Evolutionary conservation across 1,140 invertebrate species (phyloP).

Genomic region (Papilio xuthus): DNA sequence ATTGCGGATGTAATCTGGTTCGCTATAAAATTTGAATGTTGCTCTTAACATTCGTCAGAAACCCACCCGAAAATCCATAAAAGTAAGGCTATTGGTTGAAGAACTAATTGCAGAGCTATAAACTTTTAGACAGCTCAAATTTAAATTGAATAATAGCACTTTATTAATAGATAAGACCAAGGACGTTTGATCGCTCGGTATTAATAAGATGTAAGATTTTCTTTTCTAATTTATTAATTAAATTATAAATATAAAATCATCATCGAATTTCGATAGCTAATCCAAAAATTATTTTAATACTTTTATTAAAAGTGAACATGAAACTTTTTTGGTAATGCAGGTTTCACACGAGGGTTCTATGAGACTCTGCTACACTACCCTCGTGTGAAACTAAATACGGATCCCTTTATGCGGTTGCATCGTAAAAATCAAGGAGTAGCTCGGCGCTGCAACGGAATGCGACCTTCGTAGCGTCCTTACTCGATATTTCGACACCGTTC

Average conservation of each 20-base stretch:
- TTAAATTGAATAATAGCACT: constrained; percentile 23
- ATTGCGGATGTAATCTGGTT: constrained; percentile 38
- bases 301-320: too few species aligned
- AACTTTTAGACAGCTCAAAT: constrained; percentile 23
- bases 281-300: too few species aligned
- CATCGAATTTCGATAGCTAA: neutral
- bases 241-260: neutral
- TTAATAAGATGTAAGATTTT: neutral
- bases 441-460: constrained; percentile 50
- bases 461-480: constrained; percentile 64
- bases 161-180: constrained; percentile 8
- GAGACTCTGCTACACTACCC: neutral
- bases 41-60: constrained; percentile 27
- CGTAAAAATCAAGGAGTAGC: constrained; percentile 50
- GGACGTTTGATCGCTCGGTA: neutral
- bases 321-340: too few species aligned
- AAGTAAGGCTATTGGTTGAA: constrained; percentile 33
- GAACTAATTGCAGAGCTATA: constrained; percentile 33
- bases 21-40: constrained; percentile 34
- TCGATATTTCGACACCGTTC: constrained; percentile 59
- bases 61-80: constrained; percentile 37
- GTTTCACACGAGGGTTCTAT: too few species aligned
- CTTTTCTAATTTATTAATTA: neutral
- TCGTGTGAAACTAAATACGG: neutral
- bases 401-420: constrained; percentile 48